Evolutionary conservation across 2,797 vertebrate genomes (phyloP).

Genomic region (Pogoniulus pusillus): DNA sequence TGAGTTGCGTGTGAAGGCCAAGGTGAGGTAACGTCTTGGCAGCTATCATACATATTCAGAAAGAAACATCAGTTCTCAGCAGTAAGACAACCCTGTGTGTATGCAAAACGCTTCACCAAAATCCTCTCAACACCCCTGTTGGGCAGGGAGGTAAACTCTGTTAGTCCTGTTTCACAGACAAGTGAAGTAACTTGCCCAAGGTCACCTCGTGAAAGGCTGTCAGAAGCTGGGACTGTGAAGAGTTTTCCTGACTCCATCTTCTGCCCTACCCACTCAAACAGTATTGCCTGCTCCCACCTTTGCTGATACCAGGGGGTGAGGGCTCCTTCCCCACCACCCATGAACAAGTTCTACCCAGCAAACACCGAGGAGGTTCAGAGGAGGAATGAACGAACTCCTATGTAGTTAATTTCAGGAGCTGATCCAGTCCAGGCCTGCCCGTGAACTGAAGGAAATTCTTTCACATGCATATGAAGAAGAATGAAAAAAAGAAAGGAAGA

Average conservation of each 20-base stretch:
- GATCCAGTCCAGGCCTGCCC: slow-evolving; percentile 64
- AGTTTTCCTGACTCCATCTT: not conserved
- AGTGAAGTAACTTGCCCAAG: not conserved
- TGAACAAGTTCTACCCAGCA: slow-evolving; percentile 32
- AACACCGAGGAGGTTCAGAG: slow-evolving; percentile 29
- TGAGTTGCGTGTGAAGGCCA: slow-evolving; percentile 12
- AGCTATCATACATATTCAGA: slow-evolving; percentile 27
- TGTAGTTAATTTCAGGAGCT: slow-evolving; percentile 32
- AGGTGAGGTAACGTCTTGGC: slow-evolving; percentile 34
- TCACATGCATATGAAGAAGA: not conserved
- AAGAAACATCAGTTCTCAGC: slow-evolving; percentile 46
- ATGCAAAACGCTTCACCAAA: not conserved
- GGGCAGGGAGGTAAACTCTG: not conserved
- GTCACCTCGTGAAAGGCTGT: not conserved
- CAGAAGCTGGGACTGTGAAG: not conserved
- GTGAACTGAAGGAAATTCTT: slow-evolving; percentile 26
- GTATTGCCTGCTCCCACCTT: not conserved
- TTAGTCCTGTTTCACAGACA: not conserved
- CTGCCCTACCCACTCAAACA: slow-evolving; percentile 1
- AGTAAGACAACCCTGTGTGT: not conserved
- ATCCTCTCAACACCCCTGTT: not conserved
- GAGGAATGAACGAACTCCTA: slow-evolving; percentile 24
- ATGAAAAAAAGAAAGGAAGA: not conserved
- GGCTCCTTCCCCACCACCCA: not conserved
- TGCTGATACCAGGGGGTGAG: not conserved